Base-by-base conservation (phyloP, 1,140 invertebrate genomes). In the Caenorhabditis latens region DNA sequence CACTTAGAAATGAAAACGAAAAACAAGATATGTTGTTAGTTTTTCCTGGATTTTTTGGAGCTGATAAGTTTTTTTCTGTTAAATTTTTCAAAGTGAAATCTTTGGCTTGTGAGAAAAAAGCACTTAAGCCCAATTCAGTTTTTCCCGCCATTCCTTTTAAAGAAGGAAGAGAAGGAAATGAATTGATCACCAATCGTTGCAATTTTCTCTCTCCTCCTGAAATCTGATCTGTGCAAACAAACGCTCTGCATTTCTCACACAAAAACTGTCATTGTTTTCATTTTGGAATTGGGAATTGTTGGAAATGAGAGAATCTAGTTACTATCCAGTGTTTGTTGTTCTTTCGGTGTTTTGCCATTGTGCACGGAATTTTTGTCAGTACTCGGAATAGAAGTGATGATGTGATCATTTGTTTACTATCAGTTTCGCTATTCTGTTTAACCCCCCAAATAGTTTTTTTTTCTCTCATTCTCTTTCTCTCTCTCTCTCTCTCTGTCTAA, bases 221-320 rank as follows among this genome's bases (percentile, higher is more conserved):
- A 79, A 79, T 79, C 71, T 79, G 71, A 79, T 79, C 71, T 79
- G 71, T 79, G 43, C 71, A 79, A 79, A 79, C 71, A 79, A 79
- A 79, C 46, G 71, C 71, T 79, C 71, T 79, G 46, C 71, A 50
- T 79, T n/a, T 79, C 71, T 79, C 71, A 79, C 71, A 79, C 71
- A 79, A 79, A 79, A 79, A 79, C 71, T 79, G 71, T 79, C 71
- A 79, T 79, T 79, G 71, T 79, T 79, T 79, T 79, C 46, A 46
- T 79, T 79, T 79, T 48, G 71, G 21, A 79, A 53, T 79, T 48
- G 67, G 42, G 53, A 79, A 53, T 79, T 24, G 21, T 50, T n/a
- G 71, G 46, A 50, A 79, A 13, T 46, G 42, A 8, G 42, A 4
- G 71, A 50, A 79, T 79, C 71, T 50, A 79, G 71, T 79, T 79